Percentiles rank a stretch among this genome's conserved stretches.
Conservation (phyloP, 2,888 invertebrate species). For the Pachliopta kotzebuea region DNA sequence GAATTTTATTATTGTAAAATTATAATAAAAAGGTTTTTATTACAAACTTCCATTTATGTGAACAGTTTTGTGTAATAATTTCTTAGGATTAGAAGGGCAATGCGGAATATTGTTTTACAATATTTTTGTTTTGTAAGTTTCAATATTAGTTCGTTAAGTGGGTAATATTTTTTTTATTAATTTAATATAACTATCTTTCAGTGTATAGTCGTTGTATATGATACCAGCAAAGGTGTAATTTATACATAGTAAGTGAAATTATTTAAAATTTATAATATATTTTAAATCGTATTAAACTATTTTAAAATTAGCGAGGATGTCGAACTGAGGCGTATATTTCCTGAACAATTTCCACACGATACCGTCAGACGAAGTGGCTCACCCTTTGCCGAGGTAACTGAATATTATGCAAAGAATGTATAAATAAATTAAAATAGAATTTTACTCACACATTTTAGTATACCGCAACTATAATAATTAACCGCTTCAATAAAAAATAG, state of each 20-base stretch:
- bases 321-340: slow-evolving; percentile 66
- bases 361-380: slow-evolving; percentile 60
- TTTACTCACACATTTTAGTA: too few relatives aligned
- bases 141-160: neutral
- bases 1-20: neutral
- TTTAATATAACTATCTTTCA: slow-evolving; percentile 17
- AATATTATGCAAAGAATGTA: neutral
- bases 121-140: slow-evolving; percentile 7
- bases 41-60: neutral
- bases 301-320: slow-evolving; percentile 61
- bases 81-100: neutral
- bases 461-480: too few relatives aligned
- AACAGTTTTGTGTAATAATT: neutral
- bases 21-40: neutral
- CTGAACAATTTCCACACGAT: slow-evolving; percentile 68
- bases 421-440: too few relatives aligned
- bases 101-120: neutral
- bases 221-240: slow-evolving; percentile 44
- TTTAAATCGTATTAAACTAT: neutral
- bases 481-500: too few relatives aligned
- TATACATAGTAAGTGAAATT: slow-evolving; percentile 66
- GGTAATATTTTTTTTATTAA: neutral
- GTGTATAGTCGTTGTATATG: slow-evolving; percentile 2
- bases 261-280: neutral
- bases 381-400: slow-evolving; percentile 58